Evolutionary conservation across 2,113 vertebrate species (phyloP).

Genomic region (Cyrtonyx montezumae): DNA sequence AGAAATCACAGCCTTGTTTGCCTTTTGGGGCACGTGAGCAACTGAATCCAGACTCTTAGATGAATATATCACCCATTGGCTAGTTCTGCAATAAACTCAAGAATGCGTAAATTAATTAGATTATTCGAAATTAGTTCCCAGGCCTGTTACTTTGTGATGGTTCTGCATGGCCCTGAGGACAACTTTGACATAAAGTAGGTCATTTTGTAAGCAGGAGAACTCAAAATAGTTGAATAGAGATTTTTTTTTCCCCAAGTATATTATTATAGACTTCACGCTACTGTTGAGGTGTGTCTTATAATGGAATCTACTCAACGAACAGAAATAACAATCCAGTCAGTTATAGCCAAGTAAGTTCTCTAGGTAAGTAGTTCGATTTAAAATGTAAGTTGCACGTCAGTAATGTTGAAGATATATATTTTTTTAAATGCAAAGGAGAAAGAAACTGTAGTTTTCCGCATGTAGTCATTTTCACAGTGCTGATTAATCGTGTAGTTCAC

Average conservation of each 20-base stretch:
- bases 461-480: not conserved
- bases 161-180: not conserved
- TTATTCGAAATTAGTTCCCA: slow-evolving; percentile 46
- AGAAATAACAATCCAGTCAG: not conserved
- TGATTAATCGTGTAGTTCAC: not conserved
- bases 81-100: slow-evolving; percentile 25
- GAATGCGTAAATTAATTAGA: slow-evolving; percentile 65
- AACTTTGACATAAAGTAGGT: slow-evolving; percentile 36
- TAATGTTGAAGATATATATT: not conserved
- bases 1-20: not conserved
- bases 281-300: not conserved
- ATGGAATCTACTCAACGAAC: not conserved
- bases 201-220: not conserved
- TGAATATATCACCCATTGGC: slow-evolving; percentile 56
- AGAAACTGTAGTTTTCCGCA: not conserved
- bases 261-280: not conserved
- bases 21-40: not conserved
- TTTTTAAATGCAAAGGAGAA: not conserved
- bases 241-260: not conserved
- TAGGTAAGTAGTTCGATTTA: not conserved
- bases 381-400: not conserved
- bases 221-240: not conserved
- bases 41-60: slow-evolving; percentile 26
- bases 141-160: slow-evolving; percentile 32
- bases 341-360: not conserved